Base-by-base conservation (phyloP, 1,140 invertebrate genomes). In the Chironomus tepperi region DNA sequence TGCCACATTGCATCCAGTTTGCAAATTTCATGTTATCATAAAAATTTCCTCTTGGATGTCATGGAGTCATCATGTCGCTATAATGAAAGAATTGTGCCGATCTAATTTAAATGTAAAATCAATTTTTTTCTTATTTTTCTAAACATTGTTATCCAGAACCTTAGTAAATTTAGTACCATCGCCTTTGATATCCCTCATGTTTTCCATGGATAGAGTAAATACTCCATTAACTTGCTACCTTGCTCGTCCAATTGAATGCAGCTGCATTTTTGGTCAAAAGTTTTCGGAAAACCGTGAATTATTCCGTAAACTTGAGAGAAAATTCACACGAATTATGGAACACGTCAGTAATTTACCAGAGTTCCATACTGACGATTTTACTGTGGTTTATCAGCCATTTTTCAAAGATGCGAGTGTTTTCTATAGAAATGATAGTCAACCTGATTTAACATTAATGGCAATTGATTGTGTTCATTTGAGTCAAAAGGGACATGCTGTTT, bases 381-480 rank as follows among this genome's bases (percentile, higher is more conserved):
- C 87, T 2, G 86, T 89, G 0, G 84, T 89, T 15, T 75, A 81
- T 8, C 87, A 89, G 76, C 85, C 86, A 7, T 84, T 84, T 75
- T 77, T 82, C 2, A 75, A 75, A 34, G 75, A 85, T 43, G 24
- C 81, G 3, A 75, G 9, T 0, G 78, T 86, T 65, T 85, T 84
- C 24, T 78, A 19, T 64, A 76, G 34, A 34, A 77, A 75, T 24
- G 76, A 80, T 74, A 83, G 81, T 67, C 75, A 77, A 0, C 77
- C 81, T 0, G 88, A 90, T 80, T 80, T 85, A 19, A 79, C 83
- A 8, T 89, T 85, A 78, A 82, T 90, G 19, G 85, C 89, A 2
- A 79, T 80, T 7, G 89, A 91, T 79, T 90, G 89, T 80, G 90
- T 91, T 78, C 90, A 91, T 77, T 80, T 87, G 7, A 89, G 86